Evolutionary conservation across 2,888 invertebrate genomes (phyloP).

Genomic region (Stenodera caucasica): DNA sequence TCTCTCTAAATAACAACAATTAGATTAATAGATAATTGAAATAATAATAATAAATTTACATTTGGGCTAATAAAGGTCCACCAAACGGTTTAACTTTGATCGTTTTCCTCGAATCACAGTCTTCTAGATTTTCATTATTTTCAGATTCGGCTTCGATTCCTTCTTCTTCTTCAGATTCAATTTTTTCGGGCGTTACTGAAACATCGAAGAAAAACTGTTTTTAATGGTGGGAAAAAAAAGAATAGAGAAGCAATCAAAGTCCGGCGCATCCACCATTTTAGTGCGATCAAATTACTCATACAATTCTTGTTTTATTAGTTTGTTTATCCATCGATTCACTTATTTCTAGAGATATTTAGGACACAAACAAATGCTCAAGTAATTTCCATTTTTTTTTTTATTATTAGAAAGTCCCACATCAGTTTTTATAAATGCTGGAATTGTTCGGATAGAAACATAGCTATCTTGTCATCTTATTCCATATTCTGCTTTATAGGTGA

Average conservation of each 20-base stretch:
- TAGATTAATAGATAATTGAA: background rate
- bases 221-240: too few species aligned
- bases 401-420: too few species aligned
- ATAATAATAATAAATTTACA: constrained; percentile 41
- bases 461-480: too few species aligned
- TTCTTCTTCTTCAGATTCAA: constrained; percentile 46
- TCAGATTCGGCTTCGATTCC: constrained; percentile 44
- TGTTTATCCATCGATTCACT: too few species aligned
- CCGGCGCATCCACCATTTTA: constrained; percentile 40
- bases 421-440: background rate
- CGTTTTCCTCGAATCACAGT: constrained; percentile 46
- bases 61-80: constrained; percentile 51
- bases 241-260: too few species aligned
- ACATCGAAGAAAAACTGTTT: constrained; percentile 10
- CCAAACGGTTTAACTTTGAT: constrained; percentile 51
- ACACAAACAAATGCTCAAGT: too few species aligned
- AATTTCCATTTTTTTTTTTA: too few species aligned
- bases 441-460: too few species aligned
- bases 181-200: constrained; percentile 48
- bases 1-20: constrained; percentile 66
- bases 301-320: too few species aligned
- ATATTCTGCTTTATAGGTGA: background rate
- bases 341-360: too few species aligned
- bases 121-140: constrained; percentile 44
- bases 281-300: too few species aligned